These are phyloP conservation scores for Phalloptychus januarius DNA, from an alignment of 2,797 vertebrate genomes.

Conservation along the genomic window DNA sequence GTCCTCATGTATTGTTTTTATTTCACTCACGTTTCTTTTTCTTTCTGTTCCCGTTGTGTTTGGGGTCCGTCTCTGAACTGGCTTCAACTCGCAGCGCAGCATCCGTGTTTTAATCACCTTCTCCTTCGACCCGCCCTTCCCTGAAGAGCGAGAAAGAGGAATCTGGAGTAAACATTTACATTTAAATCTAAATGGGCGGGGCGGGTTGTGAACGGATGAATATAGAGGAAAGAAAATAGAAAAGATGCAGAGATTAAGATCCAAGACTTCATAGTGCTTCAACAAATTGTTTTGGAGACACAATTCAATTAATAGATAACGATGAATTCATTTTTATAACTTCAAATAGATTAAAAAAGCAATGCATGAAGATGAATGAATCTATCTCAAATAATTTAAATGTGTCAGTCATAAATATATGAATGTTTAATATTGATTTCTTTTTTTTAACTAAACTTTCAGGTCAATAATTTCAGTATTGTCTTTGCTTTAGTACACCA, in stretches of 20 bases:
- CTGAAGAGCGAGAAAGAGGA: neutral
- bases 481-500: neutral
- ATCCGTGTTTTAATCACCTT: constrained; percentile 65
- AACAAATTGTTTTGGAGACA: neutral
- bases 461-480: neutral
- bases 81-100: constrained; percentile 51
- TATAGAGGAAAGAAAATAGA: constrained; percentile 11
- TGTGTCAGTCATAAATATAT: neutral
- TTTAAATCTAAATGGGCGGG: constrained; percentile 16
- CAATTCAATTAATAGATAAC: constrained; percentile 1
- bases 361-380: neutral
- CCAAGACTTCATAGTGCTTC: neutral
- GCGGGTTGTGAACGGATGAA: neutral
- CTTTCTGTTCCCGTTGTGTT: constrained; percentile 5
- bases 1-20: constrained; percentile 15
- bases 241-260: constrained; percentile 11
- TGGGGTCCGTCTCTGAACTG: constrained; percentile 25
- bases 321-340: neutral
- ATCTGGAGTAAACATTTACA: neutral
- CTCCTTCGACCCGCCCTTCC: constrained; percentile 37
- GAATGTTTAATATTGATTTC: neutral
- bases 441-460: neutral
- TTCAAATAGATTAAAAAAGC: neutral
- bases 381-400: neutral
- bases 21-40: constrained; percentile 30